These are phyloP conservation scores for Xyrauchen texanus DNA, from an alignment of 2,113 vertebrate genomes.

Conservation along the genomic window DNA sequence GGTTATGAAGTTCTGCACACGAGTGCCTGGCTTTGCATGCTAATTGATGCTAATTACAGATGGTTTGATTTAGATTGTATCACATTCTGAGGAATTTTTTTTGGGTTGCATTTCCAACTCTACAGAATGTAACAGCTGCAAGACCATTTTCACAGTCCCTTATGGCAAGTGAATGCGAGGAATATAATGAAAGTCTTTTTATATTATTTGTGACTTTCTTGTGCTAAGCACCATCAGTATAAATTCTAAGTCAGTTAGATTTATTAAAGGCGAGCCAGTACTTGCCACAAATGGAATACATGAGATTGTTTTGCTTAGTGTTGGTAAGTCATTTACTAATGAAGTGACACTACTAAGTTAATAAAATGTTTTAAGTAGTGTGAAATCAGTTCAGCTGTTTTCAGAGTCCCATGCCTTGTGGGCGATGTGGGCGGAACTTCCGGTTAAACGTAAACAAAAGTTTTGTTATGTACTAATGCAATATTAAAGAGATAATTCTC, in stretches of 20 bases:
- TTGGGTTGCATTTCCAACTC: constrained; percentile 30
- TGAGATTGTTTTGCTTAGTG: background rate
- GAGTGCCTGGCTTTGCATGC: constrained; percentile 60
- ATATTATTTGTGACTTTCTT: constrained; percentile 70
- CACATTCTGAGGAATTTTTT: constrained; percentile 54
- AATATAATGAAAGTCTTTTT: constrained; percentile 64
- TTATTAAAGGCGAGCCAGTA: too few relatives aligned
- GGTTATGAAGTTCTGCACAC: constrained; percentile 43
- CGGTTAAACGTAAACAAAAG: too few relatives aligned
- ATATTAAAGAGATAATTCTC: too few relatives aligned
- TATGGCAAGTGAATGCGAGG: constrained; percentile 64
- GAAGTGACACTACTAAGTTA: too few relatives aligned
- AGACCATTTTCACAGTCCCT: constrained; percentile 67
- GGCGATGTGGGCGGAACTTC: too few relatives aligned
- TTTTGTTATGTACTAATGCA: too few relatives aligned
- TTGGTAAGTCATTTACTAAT: too few relatives aligned
- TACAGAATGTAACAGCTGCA: constrained; percentile 71
- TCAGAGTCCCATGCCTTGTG: too few relatives aligned
- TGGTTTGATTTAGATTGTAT: constrained; percentile 72
- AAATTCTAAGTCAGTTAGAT: background rate
- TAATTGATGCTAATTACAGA: constrained; percentile 67
- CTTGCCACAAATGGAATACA: background rate
- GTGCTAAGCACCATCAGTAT: constrained; percentile 48
- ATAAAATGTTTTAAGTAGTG: too few relatives aligned
- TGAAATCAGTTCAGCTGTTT: too few relatives aligned